A percentile compares a stretch with the other conserved stretches of the same genome.
Evolutionary conservation across 1,140 invertebrate species (phyloP).

Genomic region (Drosophila watanabei): DNA sequence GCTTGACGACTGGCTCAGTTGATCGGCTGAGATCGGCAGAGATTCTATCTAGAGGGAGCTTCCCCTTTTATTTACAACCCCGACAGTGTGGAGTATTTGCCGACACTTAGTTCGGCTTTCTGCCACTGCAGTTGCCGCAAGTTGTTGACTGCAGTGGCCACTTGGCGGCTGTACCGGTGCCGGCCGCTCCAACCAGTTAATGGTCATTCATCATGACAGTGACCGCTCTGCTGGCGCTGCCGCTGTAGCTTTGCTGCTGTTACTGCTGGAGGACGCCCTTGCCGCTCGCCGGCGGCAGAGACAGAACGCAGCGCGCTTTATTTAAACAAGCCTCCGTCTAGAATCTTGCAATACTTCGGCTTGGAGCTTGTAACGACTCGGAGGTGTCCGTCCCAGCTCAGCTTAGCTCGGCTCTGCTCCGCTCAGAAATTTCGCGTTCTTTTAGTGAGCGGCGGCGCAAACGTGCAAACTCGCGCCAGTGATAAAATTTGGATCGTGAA

Average conservation of each 20-base stretch:
- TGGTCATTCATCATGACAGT: slow-evolving; percentile 62
- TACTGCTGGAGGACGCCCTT: slow-evolving; percentile 22
- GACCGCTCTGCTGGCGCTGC: slow-evolving; percentile 36
- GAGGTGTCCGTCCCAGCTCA: slow-evolving; percentile 35
- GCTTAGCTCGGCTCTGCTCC: slow-evolving; percentile 2
- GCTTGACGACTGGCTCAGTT: background rate
- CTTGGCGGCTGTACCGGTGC: background rate
- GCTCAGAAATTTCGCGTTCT: slow-evolving; percentile 54
- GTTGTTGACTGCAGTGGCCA: slow-evolving; percentile 39
- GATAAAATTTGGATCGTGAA: slow-evolving; percentile 42
- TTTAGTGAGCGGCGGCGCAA: slow-evolving; percentile 54
- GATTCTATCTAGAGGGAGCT: slow-evolving; percentile 25
- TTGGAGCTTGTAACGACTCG: slow-evolving; percentile 71
- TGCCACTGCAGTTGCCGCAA: slow-evolving; percentile 47
- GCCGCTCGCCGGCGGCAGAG: slow-evolving; percentile 26
- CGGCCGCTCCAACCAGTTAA: slow-evolving; percentile 40
- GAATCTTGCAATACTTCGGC: slow-evolving; percentile 70
- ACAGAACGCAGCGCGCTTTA: slow-evolving; percentile 50
- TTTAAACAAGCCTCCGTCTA: slow-evolving; percentile 79
- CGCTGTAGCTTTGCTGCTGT: slow-evolving; percentile 1
- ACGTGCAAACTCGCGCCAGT: slow-evolving; percentile 12
- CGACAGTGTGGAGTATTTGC: slow-evolving; percentile 67
- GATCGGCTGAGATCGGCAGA: slow-evolving; percentile 7
- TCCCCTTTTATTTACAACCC: slow-evolving; percentile 37
- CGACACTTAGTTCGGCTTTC: slow-evolving; percentile 57